Percentiles rank a stretch among this genome's conserved stretches.
Evolutionary conservation across 1,140 invertebrate species (phyloP).

Genomic region (Probaryconus sp.): DNA sequence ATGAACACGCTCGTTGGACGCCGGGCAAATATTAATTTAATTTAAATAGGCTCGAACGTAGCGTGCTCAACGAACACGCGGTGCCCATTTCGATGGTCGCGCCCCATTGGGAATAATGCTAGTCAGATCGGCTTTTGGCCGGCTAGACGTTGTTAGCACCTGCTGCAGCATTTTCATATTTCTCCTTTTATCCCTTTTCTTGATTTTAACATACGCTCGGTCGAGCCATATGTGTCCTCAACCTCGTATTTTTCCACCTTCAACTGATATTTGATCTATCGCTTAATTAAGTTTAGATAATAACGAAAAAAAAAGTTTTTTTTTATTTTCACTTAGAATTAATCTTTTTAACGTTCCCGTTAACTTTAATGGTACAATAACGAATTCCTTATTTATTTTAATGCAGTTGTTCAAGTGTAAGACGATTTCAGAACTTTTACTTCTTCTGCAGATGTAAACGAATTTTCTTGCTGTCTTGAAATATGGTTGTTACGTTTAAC

Average conservation of each 20-base stretch:
- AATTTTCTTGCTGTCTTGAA: too few species aligned
- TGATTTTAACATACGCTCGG: constrained; percentile 13
- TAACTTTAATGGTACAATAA: too few species aligned
- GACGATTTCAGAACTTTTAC: too few species aligned
- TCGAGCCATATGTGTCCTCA: constrained; percentile 29
- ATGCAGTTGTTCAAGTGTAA: too few species aligned
- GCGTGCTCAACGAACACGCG: constrained; percentile 45
- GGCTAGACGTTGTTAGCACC: constrained; percentile 54
- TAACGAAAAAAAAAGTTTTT: not conserved
- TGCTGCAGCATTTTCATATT: constrained; percentile 33
- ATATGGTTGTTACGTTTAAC: too few species aligned
- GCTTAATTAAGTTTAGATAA: constrained; percentile 34
- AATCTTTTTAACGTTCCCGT: too few species aligned
- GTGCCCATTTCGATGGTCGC: constrained; percentile 36
- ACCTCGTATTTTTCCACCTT: constrained; percentile 33
- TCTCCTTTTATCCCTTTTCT: constrained; percentile 28
- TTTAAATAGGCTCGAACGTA: constrained; percentile 64
- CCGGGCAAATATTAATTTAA: constrained; percentile 75
- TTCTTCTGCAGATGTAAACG: too few species aligned
- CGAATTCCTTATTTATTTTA: too few species aligned
- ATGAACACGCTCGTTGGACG: constrained; percentile 44
- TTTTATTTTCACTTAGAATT: not conserved
- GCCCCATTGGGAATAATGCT: constrained; percentile 45
- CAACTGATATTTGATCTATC: constrained; percentile 33
- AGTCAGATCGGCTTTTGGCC: constrained; percentile 34